Base-by-base conservation (phyloP, 2,888 invertebrate species). In the Platycheirus albimanus region DNA sequence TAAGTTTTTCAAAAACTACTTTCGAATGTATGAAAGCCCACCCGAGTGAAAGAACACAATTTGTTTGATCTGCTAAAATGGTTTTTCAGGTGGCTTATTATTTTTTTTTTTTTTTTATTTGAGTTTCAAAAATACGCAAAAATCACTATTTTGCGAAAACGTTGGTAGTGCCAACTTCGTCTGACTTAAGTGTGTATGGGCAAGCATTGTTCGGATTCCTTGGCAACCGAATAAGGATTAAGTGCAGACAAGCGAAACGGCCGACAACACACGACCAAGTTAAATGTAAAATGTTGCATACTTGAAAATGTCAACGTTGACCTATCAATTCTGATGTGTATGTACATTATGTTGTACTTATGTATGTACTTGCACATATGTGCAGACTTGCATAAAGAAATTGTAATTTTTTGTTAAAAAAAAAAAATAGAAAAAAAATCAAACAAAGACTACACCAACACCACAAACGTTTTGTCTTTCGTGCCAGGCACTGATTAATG, bases 181-280 rank as follows among this genome's bases (percentile, higher is more conserved):
- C 24, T 30, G 61, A 38, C 33, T 47, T 28, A 56, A 63, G 63
- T 43, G 52, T 69, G 54, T 49, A 51, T 41, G 51, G 20, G 38
- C 43, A 51, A 69, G 52, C 75, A 76, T 76, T 69, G 61, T 61
- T 67, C 49, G 13, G 51, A 76, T 76, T 76, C 58, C 52, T 76
- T 76, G 75, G 75, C 75, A 76, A 61, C 41, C 75, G 58, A 52
- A 76, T 43, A 67, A 67, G 67, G 67, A 75, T 75, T 38, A 67
- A 51, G 43, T 51, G 74, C 74, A 47, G 28, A 28, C 64, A 45
- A 47, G 47, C 74, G 28, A 20, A 56, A 33, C 66, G 15, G 41
- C 51, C n/a, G 19, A 54, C 67, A 45, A 54, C 61, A 45, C 61
- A 10, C n/a, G n/a, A 61, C 17, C 45, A n/a, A 61, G n/a, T 45